Conservation (phyloP, 2,113 vertebrate genomes). For the Microcebus ravelobensis region DNA sequence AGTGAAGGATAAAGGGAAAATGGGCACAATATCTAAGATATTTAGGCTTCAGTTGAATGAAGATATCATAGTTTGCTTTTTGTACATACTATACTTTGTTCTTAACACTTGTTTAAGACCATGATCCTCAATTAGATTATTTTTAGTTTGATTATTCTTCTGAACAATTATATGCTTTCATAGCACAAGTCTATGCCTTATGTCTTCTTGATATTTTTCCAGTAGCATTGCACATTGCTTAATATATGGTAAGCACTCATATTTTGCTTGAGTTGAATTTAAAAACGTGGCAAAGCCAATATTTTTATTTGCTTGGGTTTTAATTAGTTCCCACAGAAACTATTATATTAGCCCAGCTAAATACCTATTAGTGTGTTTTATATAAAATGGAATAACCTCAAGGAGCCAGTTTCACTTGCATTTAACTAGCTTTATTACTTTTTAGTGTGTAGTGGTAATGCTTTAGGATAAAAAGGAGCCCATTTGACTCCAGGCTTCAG, state of each 20-base stretch:
- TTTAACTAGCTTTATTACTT: conserved; percentile 52
- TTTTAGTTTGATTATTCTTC: background rate
- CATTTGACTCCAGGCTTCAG: background rate
- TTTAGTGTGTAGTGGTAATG: background rate
- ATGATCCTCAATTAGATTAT: background rate
- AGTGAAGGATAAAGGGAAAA: background rate
- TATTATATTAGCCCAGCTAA: background rate
- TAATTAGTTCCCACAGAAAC: conserved; percentile 40
- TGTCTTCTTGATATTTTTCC: background rate
- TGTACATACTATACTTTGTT: background rate
- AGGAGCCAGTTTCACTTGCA: background rate
- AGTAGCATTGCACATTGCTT: background rate
- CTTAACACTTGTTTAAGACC: conserved; percentile 38
- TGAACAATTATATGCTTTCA: background rate
- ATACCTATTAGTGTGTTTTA: background rate
- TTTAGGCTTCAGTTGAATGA: background rate
- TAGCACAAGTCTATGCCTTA: background rate
- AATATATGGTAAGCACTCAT: background rate
- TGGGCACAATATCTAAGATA: background rate
- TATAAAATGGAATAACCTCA: background rate
- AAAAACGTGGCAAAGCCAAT: background rate
- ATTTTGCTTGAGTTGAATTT: background rate
- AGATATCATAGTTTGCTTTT: background rate
- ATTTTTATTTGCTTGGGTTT: conserved; percentile 51
- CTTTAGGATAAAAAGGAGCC: background rate